Conservation (phyloP, 1,140 invertebrate species). For the Choristoneura fumiferana region DNA sequence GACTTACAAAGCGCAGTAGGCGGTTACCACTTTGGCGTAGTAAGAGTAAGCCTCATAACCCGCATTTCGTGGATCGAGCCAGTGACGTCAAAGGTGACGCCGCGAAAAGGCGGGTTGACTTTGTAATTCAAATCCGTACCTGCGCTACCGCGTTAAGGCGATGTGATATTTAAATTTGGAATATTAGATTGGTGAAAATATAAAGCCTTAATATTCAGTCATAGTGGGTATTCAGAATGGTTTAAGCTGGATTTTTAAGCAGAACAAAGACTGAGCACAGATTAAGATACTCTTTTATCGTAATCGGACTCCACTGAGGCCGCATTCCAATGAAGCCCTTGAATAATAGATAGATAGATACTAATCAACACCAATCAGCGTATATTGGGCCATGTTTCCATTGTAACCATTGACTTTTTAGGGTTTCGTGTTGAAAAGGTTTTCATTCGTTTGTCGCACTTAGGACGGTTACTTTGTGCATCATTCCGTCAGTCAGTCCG, state of each 20-base stretch:
- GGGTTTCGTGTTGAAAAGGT: no score
- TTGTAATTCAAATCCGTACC: slow-evolving; percentile 30
- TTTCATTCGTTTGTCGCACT: no score
- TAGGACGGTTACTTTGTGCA: no score
- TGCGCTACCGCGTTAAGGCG: slow-evolving; percentile 24
- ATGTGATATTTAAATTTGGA: slow-evolving; percentile 29
- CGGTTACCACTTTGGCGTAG: slow-evolving; percentile 18
- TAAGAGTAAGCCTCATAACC: slow-evolving; percentile 24
- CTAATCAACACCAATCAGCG: no score
- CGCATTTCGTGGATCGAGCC: slow-evolving; percentile 9
- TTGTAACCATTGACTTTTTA: no score
- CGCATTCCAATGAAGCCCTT: no score
- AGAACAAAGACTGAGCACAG: no score
- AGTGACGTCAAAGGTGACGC: slow-evolving; percentile 22
- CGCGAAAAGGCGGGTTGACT: slow-evolving; percentile 24
- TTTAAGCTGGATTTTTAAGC: neutral
- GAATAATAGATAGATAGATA: no score
- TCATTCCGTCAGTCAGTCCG: no score
- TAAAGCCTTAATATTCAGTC: slow-evolving; percentile 20
- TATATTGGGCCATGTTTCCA: no score
- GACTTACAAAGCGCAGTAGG: slow-evolving; percentile 25
- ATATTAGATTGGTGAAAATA: slow-evolving; percentile 31
- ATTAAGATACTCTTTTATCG: no score
- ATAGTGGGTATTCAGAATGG: slow-evolving; percentile 9
- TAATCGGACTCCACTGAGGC: no score